Conservation (phyloP, 2,113 vertebrate species). For the Proterorhinus semilunaris region DNA sequence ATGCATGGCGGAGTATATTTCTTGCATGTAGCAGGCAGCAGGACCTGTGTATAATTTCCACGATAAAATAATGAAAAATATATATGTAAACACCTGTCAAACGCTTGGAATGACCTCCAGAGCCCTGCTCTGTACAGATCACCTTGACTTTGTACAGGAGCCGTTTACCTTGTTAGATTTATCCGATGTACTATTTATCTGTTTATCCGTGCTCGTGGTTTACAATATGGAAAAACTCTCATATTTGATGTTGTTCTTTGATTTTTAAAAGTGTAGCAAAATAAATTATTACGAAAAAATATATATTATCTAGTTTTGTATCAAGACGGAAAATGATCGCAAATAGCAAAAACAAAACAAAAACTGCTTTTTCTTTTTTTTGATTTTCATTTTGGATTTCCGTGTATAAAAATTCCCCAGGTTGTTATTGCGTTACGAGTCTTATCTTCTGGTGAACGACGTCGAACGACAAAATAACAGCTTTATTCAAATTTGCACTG, state of each 20-base stretch:
- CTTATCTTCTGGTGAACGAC: slow-evolving; percentile 50
- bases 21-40: slow-evolving; percentile 70
- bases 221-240: slow-evolving; percentile 40
- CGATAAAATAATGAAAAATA: no score
- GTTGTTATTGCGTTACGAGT: slow-evolving; percentile 51
- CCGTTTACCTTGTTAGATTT: slow-evolving; percentile 75
- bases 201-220: slow-evolving; percentile 65
- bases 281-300: slow-evolving; percentile 28
- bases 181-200: slow-evolving; percentile 65
- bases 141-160: no score
- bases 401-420: slow-evolving; percentile 52
- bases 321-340: slow-evolving; percentile 43
- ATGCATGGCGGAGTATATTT: slow-evolving; percentile 75
- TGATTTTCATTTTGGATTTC: slow-evolving; percentile 50
- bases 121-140: slow-evolving; percentile 78
- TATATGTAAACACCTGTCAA: slow-evolving; percentile 69
- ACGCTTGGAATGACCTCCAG: slow-evolving; percentile 77
- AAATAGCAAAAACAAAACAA: slow-evolving; percentile 28
- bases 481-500: slow-evolving; percentile 27
- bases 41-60: slow-evolving; percentile 64
- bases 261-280: slow-evolving; percentile 60
- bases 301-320: slow-evolving; percentile 70
- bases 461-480: slow-evolving; percentile 31
- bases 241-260: slow-evolving; percentile 56
- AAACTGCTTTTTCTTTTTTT: slow-evolving; percentile 16